Conservation (phyloP, 2,797 vertebrate species). For the Takifugu rubripes region DNA sequence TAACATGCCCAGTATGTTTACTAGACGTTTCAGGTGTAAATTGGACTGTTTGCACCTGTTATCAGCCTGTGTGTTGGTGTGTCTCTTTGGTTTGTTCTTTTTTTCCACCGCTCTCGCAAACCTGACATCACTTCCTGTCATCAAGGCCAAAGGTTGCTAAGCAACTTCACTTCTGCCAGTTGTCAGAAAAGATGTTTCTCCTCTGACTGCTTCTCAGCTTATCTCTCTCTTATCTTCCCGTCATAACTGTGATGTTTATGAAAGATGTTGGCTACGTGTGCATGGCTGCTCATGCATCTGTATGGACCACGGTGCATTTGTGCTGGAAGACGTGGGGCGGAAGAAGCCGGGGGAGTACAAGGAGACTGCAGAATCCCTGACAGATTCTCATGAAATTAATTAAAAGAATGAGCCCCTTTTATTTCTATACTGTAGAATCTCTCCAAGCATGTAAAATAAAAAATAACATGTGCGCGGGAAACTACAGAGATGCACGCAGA, state of each 20-base stretch:
- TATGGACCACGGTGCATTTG: conserved; percentile 26
- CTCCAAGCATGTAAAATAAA: conserved; percentile 15
- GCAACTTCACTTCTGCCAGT: conserved; percentile 70
- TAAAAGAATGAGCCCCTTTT: conserved; percentile 34
- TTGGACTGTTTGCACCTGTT: conserved; percentile 19
- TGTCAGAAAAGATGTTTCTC: conserved; percentile 61
- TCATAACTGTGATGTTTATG: conserved; percentile 23
- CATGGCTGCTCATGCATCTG: conserved; percentile 28
- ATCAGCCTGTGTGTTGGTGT: conserved; percentile 14
- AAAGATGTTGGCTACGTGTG: conserved; percentile 27
- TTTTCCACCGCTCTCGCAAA: conserved; percentile 14
- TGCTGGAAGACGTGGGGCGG: conserved; percentile 14
- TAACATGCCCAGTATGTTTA: background rate
- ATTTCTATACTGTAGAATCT: conserved; percentile 3
- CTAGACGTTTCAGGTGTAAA: background rate
- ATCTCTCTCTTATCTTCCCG: conserved; percentile 16
- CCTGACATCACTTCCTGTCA: conserved; percentile 65
- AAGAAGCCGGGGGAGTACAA: conserved; percentile 1
- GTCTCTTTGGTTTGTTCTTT: conserved; percentile 33
- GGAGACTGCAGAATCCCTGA: conserved; percentile 18
- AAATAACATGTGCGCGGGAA: background rate
- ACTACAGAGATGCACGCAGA: no score
- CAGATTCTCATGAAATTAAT: conserved; percentile 28
- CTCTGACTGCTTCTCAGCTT: conserved; percentile 16
- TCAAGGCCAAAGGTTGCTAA: conserved; percentile 79